phyloP scores from a whole-genome alignment of 2,113 vertebrate genomes.

The Henicopernis longicauda region DNA sequence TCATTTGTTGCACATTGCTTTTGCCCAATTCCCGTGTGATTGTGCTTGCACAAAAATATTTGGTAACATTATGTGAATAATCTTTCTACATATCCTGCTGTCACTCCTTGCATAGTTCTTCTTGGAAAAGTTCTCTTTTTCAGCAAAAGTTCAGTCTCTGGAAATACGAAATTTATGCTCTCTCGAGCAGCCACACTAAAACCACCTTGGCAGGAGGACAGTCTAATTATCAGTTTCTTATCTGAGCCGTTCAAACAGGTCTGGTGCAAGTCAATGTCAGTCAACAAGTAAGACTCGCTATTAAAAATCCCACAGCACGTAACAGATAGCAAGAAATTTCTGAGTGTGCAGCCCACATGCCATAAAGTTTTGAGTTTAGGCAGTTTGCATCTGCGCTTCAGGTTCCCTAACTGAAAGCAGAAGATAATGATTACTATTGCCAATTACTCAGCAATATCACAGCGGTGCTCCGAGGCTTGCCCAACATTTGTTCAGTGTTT shows the following conservation, averaged over 20 bases:
- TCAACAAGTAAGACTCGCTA: not conserved
- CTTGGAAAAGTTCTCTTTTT: not conserved
- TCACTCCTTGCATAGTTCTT: not conserved
- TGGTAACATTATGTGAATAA: not conserved
- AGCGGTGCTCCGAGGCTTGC: not conserved
- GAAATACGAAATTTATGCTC: not conserved
- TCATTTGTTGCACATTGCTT: not conserved
- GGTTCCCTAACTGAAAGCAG: not conserved
- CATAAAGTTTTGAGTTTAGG: not conserved
- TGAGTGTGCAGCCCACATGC: not conserved
- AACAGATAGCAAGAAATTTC: not conserved
- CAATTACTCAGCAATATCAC: not conserved
- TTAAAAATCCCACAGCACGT: not conserved
- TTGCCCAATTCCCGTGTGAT: not conserved
- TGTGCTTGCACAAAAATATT: not conserved
- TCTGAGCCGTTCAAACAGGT: not conserved
- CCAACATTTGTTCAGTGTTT: not conserved
- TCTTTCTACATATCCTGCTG: not conserved
- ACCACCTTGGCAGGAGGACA: not conserved
- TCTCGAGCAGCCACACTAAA: not conserved
- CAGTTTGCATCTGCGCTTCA: not conserved
- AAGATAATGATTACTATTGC: not conserved
- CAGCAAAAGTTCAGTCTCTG: not conserved
- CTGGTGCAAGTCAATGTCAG: not conserved
- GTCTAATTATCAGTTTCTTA: not conserved